phyloP scores from a whole-genome alignment of 2,888 invertebrate genomes.

The Chalcis sispes region DNA sequence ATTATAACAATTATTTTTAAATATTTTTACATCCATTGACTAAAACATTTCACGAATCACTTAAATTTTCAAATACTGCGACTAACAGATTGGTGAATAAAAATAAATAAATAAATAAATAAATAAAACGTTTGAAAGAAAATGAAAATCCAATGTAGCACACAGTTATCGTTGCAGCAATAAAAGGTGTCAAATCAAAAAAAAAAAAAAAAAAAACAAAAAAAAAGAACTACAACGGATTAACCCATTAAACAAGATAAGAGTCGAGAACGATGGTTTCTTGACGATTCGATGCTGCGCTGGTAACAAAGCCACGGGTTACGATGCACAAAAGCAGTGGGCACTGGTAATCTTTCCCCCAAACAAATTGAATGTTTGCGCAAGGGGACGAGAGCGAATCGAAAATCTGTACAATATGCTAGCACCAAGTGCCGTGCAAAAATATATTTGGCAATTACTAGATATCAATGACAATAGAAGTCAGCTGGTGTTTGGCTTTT shows the following conservation, averaged over 20 bases:
- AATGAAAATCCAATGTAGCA: no score
- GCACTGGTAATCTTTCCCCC: conserved; percentile 37
- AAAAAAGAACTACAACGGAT: not conserved
- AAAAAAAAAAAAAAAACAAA: no score
- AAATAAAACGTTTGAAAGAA: no score
- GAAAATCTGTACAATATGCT: conserved; percentile 15
- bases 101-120: no score
- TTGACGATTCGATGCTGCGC: conserved; percentile 12
- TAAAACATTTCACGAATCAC: no score
- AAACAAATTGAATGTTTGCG: conserved; percentile 42
- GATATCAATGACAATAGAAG: not conserved
- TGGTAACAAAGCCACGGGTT: conserved; percentile 8
- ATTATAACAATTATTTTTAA: no score
- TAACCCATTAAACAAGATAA: conserved; percentile 39
- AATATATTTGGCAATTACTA: conserved; percentile 21
- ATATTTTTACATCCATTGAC: no score
- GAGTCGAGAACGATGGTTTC: conserved; percentile 28
- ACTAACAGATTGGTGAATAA: no score
- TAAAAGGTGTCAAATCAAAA: no score
- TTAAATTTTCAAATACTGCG: no score
- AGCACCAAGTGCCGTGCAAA: conserved; percentile 17
- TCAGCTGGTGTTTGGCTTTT: conserved; percentile 30
- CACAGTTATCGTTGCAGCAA: no score
- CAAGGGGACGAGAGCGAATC: conserved; percentile 43
- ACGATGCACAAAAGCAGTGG: not conserved